Percentiles rank a stretch among this genome's conserved stretches.
These are phyloP conservation scores for Turnix velox DNA, from an alignment of 2,113 vertebrate genomes.

Conservation along the genomic window DNA sequence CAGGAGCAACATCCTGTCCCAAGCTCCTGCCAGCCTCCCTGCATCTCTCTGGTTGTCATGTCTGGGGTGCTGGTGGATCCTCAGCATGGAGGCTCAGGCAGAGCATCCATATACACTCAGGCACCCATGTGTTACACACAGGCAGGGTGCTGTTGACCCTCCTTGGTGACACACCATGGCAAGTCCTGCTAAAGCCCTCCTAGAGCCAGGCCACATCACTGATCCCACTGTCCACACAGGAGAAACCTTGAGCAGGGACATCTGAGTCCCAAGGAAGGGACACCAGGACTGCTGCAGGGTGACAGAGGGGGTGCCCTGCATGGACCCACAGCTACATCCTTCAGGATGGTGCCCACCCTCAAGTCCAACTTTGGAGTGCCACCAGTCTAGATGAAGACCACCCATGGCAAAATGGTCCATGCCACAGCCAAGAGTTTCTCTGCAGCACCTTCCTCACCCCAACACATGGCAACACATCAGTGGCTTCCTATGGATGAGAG, in stretches of 20 bases:
- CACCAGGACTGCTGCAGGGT: rapidly evolving
- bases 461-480: neutral
- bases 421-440: neutral
- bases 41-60: rapidly evolving
- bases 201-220: neutral
- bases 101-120: rapidly evolving
- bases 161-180: neutral
- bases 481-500: neutral
- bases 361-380: neutral
- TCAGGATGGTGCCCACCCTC: neutral
- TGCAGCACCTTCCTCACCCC: neutral
- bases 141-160: neutral
- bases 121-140: rapidly evolving
- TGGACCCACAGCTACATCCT: neutral
- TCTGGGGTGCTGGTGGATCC: neutral
- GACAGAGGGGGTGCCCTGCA: rapidly evolving
- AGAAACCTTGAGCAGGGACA: neutral
- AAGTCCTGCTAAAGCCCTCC: neutral
- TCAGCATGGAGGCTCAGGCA: neutral
- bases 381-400: neutral
- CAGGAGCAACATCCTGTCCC: neutral
- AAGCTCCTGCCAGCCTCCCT: neutral
- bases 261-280: neutral
- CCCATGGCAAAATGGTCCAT: rapidly evolving
- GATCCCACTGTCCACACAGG: rapidly evolving